phyloP scores from a whole-genome alignment of 2,888 invertebrate species.

The Smittia sp. region DNA sequence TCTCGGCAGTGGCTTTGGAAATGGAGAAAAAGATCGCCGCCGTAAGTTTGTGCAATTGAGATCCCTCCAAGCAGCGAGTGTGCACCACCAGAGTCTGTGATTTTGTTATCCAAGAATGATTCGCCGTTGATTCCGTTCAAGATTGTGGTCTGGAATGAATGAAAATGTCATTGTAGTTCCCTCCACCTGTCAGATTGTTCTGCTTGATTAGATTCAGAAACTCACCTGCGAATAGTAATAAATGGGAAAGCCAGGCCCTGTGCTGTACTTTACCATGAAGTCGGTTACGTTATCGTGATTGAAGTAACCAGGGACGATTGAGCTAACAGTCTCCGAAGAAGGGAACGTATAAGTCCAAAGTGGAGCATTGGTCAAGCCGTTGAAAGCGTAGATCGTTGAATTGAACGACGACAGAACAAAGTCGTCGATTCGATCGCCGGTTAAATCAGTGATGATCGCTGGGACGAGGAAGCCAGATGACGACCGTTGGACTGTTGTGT shows the following conservation, averaged over 20 bases:
- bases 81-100: conserved; percentile 53
- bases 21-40: conserved; percentile 74
- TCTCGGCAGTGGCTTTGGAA: conserved; percentile 66
- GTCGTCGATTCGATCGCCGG: conserved; percentile 67
- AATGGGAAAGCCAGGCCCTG: conserved; percentile 69
- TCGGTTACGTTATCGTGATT: conserved; percentile 74
- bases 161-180: too few relatives aligned
- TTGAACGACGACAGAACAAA: conserved; percentile 72
- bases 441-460: conserved; percentile 68
- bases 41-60: conserved; percentile 55
- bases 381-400: conserved; percentile 67
- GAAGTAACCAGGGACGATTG: conserved; percentile 75
- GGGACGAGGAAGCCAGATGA: conserved; percentile 67
- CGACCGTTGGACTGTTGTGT: conserved; percentile 42
- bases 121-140: conserved; percentile 50
- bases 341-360: conserved; percentile 73
- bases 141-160: conserved; percentile 47
- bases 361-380: conserved; percentile 64
- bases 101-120: conserved; percentile 49
- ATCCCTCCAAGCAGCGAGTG: conserved; percentile 52
- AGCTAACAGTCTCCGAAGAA: conserved; percentile 66
- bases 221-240: conserved; percentile 70
- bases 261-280: conserved; percentile 67
- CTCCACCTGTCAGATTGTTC: too few relatives aligned
- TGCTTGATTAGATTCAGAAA: too few relatives aligned